phyloP scores from a whole-genome alignment of 2,888 invertebrate species.

The Elysia crispata region DNA sequence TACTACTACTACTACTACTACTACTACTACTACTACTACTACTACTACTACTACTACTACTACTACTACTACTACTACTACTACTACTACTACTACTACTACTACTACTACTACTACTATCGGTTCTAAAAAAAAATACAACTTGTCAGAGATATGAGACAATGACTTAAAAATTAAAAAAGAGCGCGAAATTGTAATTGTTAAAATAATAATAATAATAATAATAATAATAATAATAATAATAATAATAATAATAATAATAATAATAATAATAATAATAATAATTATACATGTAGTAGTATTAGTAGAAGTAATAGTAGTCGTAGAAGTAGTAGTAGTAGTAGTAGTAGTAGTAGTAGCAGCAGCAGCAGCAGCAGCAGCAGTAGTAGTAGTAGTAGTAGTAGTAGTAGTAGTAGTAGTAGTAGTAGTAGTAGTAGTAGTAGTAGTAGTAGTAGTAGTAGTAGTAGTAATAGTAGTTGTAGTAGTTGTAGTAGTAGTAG shows the following conservation, averaged over 20 bases:
- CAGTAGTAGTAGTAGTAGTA: slow-evolving; percentile 9
- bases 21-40: slow-evolving; percentile 34
- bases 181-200: no score
- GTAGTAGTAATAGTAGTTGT: no score
- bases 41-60: slow-evolving; percentile 29
- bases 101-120: slow-evolving; percentile 32
- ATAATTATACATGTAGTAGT: background rate
- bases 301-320: no score
- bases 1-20: slow-evolving; percentile 37
- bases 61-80: slow-evolving; percentile 31
- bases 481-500: no score
- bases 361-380: background rate
- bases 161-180: no score
- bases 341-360: slow-evolving; percentile 11
- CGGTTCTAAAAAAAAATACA: no score
- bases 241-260: no score
- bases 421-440: no score
- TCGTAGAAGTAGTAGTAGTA: slow-evolving; percentile 9
- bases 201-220: no score
- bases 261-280: no score
- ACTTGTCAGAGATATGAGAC: no score
- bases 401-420: background rate
- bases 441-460: slow-evolving; percentile 31
- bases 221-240: no score
- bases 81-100: slow-evolving; percentile 36